These are phyloP conservation scores for Hartigia nigra DNA, from an alignment of 2,888 invertebrate species.

Conservation along the genomic window DNA sequence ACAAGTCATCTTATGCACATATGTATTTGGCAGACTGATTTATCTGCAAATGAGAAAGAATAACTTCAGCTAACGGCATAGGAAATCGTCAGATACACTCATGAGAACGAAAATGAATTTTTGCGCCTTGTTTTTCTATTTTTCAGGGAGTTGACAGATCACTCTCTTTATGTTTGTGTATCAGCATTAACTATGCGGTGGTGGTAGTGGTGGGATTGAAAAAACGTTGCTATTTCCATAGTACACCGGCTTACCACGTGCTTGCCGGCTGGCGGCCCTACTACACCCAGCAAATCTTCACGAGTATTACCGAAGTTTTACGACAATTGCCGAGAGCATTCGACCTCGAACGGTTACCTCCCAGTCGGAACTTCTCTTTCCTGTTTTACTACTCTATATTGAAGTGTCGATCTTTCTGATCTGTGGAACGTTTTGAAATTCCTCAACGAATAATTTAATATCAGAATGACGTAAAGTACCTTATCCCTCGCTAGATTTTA, in stretches of 20 bases:
- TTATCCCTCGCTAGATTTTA: neutral
- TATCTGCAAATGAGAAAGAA: neutral
- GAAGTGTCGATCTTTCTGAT: neutral
- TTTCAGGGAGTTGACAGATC: neutral
- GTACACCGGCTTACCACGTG: conserved; percentile 48
- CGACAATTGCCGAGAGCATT: conserved; percentile 13
- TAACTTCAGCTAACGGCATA: conserved; percentile 17
- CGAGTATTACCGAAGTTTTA: conserved; percentile 11
- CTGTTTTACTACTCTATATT: neutral
- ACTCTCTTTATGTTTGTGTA: neutral
- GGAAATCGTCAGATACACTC: conserved; percentile 22
- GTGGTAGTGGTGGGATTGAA: neutral
- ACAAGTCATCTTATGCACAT: too few relatives aligned
- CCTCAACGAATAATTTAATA: neutral
- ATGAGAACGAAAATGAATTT: conserved; percentile 21
- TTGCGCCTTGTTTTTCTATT: neutral
- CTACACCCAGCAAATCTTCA: neutral
- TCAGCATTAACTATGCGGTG: neutral
- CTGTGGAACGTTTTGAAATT: neutral
- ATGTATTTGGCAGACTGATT: too few relatives aligned
- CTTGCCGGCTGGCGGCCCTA: conserved; percentile 39
- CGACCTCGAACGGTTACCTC: conserved; percentile 16
- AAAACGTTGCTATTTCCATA: conserved; percentile 40
- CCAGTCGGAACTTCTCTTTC: neutral
- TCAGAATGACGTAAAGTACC: neutral